phyloP scores from a whole-genome alignment of 2,888 invertebrate genomes.

The Dioctria linearis region DNA sequence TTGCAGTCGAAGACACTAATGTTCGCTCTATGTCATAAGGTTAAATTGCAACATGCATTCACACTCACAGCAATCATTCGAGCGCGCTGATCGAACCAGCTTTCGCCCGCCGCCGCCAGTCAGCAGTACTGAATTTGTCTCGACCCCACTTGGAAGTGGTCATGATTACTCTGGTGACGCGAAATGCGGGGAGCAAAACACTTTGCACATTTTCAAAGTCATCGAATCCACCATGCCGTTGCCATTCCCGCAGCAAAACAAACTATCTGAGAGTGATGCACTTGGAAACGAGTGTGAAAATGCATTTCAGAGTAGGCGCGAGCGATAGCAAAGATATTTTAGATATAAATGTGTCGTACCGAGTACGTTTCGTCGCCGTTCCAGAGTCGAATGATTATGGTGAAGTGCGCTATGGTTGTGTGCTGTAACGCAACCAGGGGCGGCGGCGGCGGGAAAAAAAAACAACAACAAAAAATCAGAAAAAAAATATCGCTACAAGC shows the following conservation, averaged over 20 bases:
- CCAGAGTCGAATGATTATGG: neutral
- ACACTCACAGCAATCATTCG: conserved; percentile 62
- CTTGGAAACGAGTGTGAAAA: conserved; percentile 51
- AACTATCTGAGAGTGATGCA: conserved; percentile 48
- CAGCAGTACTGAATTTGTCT: conserved; percentile 8
- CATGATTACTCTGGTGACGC: conserved; percentile 38
- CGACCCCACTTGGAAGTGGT: conserved; percentile 13
- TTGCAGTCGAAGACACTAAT: conserved; percentile 64
- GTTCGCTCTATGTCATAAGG: conserved; percentile 65
- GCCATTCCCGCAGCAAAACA: neutral
- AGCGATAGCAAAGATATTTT: conserved; percentile 36
- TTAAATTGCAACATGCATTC: conserved; percentile 65
- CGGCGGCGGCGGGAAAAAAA: conserved; percentile 16
- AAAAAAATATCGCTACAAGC: conserved; percentile 18
- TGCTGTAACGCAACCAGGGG: neutral
- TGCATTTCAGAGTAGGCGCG: conserved; percentile 46
- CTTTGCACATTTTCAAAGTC: conserved; percentile 51
- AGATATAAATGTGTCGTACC: conserved; percentile 50
- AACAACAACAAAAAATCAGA: neutral
- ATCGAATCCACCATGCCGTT: conserved; percentile 30
- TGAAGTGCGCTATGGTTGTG: conserved; percentile 37
- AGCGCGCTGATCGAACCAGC: conserved; percentile 57
- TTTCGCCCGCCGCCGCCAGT: conserved; percentile 46
- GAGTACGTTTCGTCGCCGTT: neutral
- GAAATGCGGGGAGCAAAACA: conserved; percentile 49